Conservation (phyloP, 2,113 vertebrate species). For the Lepus americanus region DNA sequence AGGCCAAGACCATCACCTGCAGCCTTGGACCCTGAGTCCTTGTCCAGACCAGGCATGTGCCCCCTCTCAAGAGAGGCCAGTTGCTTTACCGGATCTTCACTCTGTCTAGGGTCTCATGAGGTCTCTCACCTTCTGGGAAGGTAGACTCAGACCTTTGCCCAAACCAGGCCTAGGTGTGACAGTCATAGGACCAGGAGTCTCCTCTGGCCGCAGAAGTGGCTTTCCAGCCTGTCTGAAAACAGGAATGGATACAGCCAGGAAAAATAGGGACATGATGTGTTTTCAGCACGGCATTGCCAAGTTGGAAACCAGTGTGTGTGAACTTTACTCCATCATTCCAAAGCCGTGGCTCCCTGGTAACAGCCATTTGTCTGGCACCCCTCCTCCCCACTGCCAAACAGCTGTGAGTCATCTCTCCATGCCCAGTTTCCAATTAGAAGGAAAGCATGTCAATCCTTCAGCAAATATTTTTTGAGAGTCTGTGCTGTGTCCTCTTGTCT, state of each 20-base stretch:
- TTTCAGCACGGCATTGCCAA: background rate
- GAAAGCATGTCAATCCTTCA: background rate
- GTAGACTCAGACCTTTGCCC: background rate
- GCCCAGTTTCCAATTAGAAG: background rate
- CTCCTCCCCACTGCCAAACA: background rate
- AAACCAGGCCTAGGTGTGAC: background rate
- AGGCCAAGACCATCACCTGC: background rate
- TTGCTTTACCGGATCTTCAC: background rate
- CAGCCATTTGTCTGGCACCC: background rate
- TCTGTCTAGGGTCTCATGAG: fast-evolving
- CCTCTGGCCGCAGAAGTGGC: background rate
- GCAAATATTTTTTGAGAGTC: background rate
- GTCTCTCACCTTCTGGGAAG: background rate
- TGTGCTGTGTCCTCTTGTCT: background rate
- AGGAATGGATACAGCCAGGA: background rate
- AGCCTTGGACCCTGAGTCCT: background rate
- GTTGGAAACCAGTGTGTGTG: background rate
- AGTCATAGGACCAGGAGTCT: fast-evolving
- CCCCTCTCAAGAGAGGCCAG: fast-evolving
- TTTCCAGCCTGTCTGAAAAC: background rate
- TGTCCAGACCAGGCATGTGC: fast-evolving
- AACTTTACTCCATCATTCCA: background rate
- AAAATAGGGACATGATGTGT: background rate
- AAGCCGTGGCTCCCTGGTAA: background rate
- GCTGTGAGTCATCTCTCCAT: background rate